A percentile compares a stretch with the other conserved stretches of the same genome.
Conservation (phyloP, 2,888 invertebrate genomes). For the Eupithecia abbreviata region DNA sequence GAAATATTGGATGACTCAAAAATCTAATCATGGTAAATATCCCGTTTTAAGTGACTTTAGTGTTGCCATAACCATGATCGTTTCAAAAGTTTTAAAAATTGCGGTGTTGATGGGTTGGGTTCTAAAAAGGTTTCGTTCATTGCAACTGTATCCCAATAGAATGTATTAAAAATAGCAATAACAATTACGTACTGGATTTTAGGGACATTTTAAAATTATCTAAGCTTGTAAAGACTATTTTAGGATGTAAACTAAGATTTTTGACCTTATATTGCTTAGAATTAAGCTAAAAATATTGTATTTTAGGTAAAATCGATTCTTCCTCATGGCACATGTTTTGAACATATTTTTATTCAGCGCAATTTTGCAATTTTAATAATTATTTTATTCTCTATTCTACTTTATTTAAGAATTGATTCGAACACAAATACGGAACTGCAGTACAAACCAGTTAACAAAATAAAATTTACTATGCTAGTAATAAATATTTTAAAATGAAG, state of each 20-base stretch:
- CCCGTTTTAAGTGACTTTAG: no score
- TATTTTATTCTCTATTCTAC: background rate
- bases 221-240: constrained; percentile 32
- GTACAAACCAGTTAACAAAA: background rate
- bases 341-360: background rate
- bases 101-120: background rate
- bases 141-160: constrained; percentile 22
- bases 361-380: background rate
- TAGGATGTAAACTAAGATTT: constrained; percentile 30
- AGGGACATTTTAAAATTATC: constrained; percentile 29
- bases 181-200: constrained; percentile 34
- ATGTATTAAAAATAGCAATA: constrained; percentile 33
- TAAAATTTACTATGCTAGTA: constrained; percentile 2
- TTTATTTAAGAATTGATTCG: background rate
- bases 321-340: constrained; percentile 13
- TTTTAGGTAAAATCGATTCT: background rate
- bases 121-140: constrained; percentile 9
- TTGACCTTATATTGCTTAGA: constrained; percentile 33
- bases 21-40: no score
- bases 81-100: background rate
- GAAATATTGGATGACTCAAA: no score
- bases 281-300: constrained; percentile 19
- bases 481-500: background rate
- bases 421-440: background rate
- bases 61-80: no score